Percentiles rank a stretch among this genome's conserved stretches.
These are phyloP conservation scores for Ips nitidus DNA, from an alignment of 1,140 invertebrate species.

Conservation along the genomic window DNA sequence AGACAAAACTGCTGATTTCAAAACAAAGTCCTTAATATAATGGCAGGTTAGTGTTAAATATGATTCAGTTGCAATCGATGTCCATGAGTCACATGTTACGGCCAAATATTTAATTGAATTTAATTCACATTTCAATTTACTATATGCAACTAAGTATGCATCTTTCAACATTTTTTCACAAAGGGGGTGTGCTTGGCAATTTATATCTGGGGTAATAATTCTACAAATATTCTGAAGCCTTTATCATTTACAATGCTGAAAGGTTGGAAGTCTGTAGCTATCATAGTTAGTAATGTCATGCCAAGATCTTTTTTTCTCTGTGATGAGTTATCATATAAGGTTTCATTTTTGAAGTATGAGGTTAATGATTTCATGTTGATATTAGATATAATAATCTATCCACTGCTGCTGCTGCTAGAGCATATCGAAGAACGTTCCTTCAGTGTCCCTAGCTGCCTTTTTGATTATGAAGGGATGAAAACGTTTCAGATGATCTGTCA, in stretches of 20 bases:
- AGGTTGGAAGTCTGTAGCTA: conserved; percentile 40
- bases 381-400: too few relatives aligned
- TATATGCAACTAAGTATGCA: conserved; percentile 8
- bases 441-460: background rate
- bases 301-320: conserved; percentile 24
- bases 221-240: conserved; percentile 38
- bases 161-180: conserved; percentile 10
- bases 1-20: conserved; percentile 7
- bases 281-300: conserved; percentile 25
- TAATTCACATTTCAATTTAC: too few relatives aligned
- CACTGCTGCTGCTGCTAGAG: background rate
- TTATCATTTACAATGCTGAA: conserved; percentile 42
- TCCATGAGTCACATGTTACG: conserved; percentile 19
- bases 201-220: conserved; percentile 39
- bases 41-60: conserved; percentile 22
- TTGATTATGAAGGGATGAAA: conserved; percentile 1
- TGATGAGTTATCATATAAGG: background rate
- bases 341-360: conserved; percentile 7
- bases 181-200: conserved; percentile 35
- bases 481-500: conserved; percentile 12
- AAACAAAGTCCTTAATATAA: conserved; percentile 7
- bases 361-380: conserved; percentile 1
- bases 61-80: conserved; percentile 12
- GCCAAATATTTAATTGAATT: conserved; percentile 5
- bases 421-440: background rate